These are phyloP conservation scores for Macaca fascicularis DNA, from an alignment of 2,113 vertebrate genomes.

Conservation along the genomic window T2T-MFA8v1.1 NC_088395.1:51967001-51967500, in stretches of 20 bases:
- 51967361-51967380: too few relatives aligned
- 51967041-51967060: slow-evolving; percentile 14
- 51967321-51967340: too few relatives aligned
- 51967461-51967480: too few relatives aligned
- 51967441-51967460: too few relatives aligned
- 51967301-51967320: too few relatives aligned
- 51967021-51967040: slow-evolving; percentile 10
- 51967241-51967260: not conserved
- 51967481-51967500: too few relatives aligned
- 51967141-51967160: slow-evolving; percentile 90
- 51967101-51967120: slow-evolving; percentile 28
- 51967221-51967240: not conserved
- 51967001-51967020: slow-evolving; percentile 40
- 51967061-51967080: slow-evolving; percentile 49
- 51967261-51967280: not conserved
- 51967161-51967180: slow-evolving; percentile 91
- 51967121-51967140: slow-evolving; percentile 74
- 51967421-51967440: too few relatives aligned
- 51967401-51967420: too few relatives aligned
- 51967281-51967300: not conserved
- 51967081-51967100: slow-evolving; percentile 31
- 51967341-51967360: too few relatives aligned
- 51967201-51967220: slow-evolving; percentile 78
- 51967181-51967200: slow-evolving; percentile 93
- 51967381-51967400: too few relatives aligned